A percentile compares a stretch with the other conserved stretches of the same genome.
These are phyloP conservation scores for Archegozetes longisetosus DNA, from an alignment of 1,140 invertebrate species.

Conservation along the genomic window DNA sequence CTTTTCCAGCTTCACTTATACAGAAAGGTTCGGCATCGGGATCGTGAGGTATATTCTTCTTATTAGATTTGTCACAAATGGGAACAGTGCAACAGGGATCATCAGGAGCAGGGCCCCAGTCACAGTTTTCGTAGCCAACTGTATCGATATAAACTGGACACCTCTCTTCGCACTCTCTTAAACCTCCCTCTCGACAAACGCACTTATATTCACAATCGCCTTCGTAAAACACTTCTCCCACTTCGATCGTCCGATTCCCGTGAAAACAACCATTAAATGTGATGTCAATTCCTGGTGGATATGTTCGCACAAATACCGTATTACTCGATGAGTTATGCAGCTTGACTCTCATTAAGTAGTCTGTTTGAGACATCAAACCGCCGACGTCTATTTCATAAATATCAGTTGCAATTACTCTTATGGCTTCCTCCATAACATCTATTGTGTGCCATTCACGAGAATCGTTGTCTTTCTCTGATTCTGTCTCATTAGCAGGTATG, in stretches of 20 bases:
- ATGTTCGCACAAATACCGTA: conserved; percentile 20
- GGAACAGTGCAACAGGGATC: conserved; percentile 68
- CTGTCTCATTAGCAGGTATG: conserved; percentile 5
- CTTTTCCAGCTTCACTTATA: conserved; percentile 39
- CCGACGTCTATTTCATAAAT: conserved; percentile 37
- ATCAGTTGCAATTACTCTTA: conserved; percentile 10
- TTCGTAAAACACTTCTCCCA: conserved; percentile 53
- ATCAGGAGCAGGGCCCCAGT: conserved; percentile 41
- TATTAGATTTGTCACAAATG: conserved; percentile 57
- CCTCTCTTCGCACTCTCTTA: conserved; percentile 52
- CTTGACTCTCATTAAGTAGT: conserved; percentile 38
- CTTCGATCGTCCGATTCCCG: conserved; percentile 50
- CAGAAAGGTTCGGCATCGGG: conserved; percentile 30
- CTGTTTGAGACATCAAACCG: conserved; percentile 51
- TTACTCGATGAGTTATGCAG: conserved; percentile 16
- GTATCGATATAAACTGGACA: conserved; percentile 29
- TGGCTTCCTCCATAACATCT: conserved; percentile 46
- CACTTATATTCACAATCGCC: conserved; percentile 54
- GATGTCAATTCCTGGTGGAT: conserved; percentile 16
- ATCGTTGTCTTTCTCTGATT: conserved; percentile 13
- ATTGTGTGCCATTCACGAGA: conserved; percentile 57
- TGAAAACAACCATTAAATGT: conserved; percentile 46
- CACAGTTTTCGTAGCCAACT: conserved; percentile 43
- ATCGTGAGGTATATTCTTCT: not conserved
- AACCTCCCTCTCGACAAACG: conserved; percentile 50